Evolutionary conservation across 2,113 vertebrate species (phyloP), one percentile per base, ranked within the genome.

Genomic region (Actenoides hombroni): DNA sequence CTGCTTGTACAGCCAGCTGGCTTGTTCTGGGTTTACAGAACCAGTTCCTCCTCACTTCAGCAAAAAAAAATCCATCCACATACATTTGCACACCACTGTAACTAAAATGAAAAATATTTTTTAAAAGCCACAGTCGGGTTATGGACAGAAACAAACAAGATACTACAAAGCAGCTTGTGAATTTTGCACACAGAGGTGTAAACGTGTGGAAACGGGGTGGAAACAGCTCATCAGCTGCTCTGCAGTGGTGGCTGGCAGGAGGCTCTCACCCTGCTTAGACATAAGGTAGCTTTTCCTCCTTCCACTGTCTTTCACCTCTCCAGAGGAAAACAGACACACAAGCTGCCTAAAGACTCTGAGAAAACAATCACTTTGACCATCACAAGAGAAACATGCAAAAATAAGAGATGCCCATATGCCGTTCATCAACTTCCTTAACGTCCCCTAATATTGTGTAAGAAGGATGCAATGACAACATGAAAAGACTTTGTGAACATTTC

Each of bases 1-100:
- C 18, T 71, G 26, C 77, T 13, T 5, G 4, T 82, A 61, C 11
- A 91, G n/a, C 31, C 0, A 0, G 37, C 17, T 54, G 25, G 18
- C 39, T 87, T 56, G 19, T 37, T 70, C 37, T 57, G 37, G 25
- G 49, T 70, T 79, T 59, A 60, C 2, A 76, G 51, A 89, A 75
- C 12, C 6, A 31, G 14, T 29, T 85, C 53, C 33, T 82, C 20
- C 16, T 8, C 12, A n/a, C 31, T 35, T 56, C 35, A n/a, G 53
- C 28, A 19, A 23, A 31, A 63, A 37, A 51, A 49, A 70, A 73
- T 56, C 53, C 53, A 29, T 15, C 48, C 29, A 68, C 1, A 1
- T 40, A 67, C 2, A 20, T 54, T 67, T 86, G 70, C 51, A 67
- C 18, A 46, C 5, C 2, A 0, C 7, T 46, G 4, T n/a, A 54